Conservation (phyloP, 2,113 vertebrate genomes). For the Silurus asotus region DNA sequence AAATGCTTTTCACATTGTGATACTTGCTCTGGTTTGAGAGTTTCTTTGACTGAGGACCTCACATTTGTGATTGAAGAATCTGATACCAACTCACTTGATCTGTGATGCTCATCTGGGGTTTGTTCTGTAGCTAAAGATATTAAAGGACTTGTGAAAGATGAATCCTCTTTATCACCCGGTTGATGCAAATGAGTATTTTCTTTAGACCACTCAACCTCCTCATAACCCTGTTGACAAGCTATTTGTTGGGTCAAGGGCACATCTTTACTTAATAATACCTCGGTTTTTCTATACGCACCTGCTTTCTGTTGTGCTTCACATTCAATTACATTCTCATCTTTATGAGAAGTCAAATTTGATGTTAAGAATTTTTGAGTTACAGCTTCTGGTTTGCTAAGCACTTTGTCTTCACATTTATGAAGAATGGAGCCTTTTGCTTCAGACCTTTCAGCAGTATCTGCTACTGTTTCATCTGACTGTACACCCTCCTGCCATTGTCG, state of each 20-base stretch:
- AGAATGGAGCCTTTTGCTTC: slow-evolving; percentile 33
- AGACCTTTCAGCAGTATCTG: slow-evolving; percentile 52
- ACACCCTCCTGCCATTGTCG: slow-evolving; percentile 70
- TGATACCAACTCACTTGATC: neutral
- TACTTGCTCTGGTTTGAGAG: slow-evolving; percentile 9
- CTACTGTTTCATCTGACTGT: slow-evolving; percentile 57
- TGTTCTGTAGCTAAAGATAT: neutral
- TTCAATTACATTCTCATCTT: neutral
- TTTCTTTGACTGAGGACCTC: slow-evolving; percentile 55
- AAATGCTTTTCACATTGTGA: neutral
- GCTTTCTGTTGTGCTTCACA: neutral
- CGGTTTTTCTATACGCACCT: neutral
- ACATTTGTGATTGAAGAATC: slow-evolving; percentile 42
- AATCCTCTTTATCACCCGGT: neutral
- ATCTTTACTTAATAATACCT: neutral
- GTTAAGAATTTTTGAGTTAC: neutral
- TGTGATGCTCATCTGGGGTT: neutral
- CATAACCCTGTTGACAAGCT: neutral
- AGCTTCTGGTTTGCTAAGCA: neutral
- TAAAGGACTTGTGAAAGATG: neutral
- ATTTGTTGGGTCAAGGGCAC: neutral
- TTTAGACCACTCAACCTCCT: neutral
- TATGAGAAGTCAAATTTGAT: neutral
- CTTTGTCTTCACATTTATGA: slow-evolving; percentile 21
- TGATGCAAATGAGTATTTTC: neutral